Percentiles rank a stretch among this genome's conserved stretches.
phyloP scores from a whole-genome alignment of 2,113 vertebrate species.

The Leuciscus idus region DNA sequence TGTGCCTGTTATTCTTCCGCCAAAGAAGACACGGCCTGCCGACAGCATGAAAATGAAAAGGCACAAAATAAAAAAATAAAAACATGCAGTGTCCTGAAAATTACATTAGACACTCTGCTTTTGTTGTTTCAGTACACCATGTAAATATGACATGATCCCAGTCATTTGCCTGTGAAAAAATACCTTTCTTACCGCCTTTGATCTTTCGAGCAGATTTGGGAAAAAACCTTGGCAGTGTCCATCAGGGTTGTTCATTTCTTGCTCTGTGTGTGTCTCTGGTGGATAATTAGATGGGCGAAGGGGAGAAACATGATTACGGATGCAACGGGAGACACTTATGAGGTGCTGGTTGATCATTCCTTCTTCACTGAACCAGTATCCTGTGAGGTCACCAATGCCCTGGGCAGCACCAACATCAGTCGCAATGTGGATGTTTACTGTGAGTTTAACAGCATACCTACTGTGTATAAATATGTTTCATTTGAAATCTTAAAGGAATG shows the following conservation, averaged over 20 bases:
- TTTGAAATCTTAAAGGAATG: not conserved
- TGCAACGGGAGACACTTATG: slow-evolving; percentile 87
- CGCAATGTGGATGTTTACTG: slow-evolving; percentile 96
- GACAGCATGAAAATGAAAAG: slow-evolving; percentile 37
- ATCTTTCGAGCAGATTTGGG: slow-evolving; percentile 9
- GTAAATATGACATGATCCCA: slow-evolving; percentile 46
- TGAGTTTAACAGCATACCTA: slow-evolving; percentile 72
- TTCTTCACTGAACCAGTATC: slow-evolving; percentile 95
- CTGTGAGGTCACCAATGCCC: slow-evolving; percentile 93
- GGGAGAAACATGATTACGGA: slow-evolving; percentile 91
- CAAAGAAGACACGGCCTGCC: not conserved
- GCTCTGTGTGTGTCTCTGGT: slow-evolving; percentile 3
- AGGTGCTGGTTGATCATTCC: slow-evolving; percentile 91
- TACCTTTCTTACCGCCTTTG: slow-evolving; percentile 15
- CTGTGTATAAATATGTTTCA: not conserved
- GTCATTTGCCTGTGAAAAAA: slow-evolving; percentile 35
- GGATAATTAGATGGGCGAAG: slow-evolving; percentile 87
- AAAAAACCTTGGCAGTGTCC: not conserved
- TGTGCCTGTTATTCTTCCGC: slow-evolving; percentile 35
- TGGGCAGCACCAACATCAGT: slow-evolving; percentile 97
- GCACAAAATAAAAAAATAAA: not conserved
- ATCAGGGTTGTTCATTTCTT: slow-evolving; percentile 21
- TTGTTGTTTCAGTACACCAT: slow-evolving; percentile 33
- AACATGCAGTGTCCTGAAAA: slow-evolving; percentile 8
- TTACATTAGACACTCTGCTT: slow-evolving; percentile 31